Percentiles rank a stretch among this genome's conserved stretches.
phyloP scores from a whole-genome alignment of 2,888 invertebrate genomes.

The Anarsia innoxiella region DNA sequence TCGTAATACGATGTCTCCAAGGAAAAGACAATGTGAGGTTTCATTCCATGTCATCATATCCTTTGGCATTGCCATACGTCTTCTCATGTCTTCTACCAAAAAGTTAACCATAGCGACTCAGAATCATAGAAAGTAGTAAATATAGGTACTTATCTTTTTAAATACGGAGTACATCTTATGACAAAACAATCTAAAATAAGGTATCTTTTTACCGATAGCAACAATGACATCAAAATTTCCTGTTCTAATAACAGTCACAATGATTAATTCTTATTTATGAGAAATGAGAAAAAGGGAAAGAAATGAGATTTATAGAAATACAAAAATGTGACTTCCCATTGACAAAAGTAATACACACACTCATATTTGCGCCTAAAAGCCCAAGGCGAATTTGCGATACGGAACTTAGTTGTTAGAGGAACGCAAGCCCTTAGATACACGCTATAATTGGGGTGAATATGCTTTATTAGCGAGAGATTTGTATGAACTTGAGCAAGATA shows the following conservation, averaged over 20 bases:
- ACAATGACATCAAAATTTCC: too few species aligned
- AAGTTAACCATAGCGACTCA: too few species aligned
- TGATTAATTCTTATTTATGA: too few species aligned
- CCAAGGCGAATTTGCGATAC: slow-evolving; percentile 31
- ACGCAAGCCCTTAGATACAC: slow-evolving; percentile 20
- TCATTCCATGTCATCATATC: slow-evolving; percentile 11
- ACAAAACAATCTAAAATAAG: too few species aligned
- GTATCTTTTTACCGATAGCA: too few species aligned
- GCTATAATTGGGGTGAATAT: slow-evolving; percentile 46
- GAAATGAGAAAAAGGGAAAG: too few species aligned
- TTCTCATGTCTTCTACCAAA: neutral
- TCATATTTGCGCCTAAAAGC: slow-evolving; percentile 27
- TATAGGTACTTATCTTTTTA: too few species aligned
- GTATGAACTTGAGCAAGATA: slow-evolving; percentile 40
- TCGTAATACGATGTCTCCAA: slow-evolving; percentile 19
- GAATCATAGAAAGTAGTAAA: too few species aligned
- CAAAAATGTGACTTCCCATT: neutral
- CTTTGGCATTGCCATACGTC: neutral
- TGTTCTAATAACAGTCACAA: too few species aligned
- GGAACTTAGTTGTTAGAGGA: slow-evolving; percentile 38
- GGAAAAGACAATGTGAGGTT: slow-evolving; percentile 14
- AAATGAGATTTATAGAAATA: too few species aligned
- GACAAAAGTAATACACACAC: slow-evolving; percentile 17
- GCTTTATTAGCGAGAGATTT: slow-evolving; percentile 45
- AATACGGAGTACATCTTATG: too few species aligned